A percentile compares a stretch with the other conserved stretches of the same genome.
These are phyloP conservation scores for Chionis minor DNA, from an alignment of 2,113 vertebrate species.

Conservation along the genomic window DNA sequence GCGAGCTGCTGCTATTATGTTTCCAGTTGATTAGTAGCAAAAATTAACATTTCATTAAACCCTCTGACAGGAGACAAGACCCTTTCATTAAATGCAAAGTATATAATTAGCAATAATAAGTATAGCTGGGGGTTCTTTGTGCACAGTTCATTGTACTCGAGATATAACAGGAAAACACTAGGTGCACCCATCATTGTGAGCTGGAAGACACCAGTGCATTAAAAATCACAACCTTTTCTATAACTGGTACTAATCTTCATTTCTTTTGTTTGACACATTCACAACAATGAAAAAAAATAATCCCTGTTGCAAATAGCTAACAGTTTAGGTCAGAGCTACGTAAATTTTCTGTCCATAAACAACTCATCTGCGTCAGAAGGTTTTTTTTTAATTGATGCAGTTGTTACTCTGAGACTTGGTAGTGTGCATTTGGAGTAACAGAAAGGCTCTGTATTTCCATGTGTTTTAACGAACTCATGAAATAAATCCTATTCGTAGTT, in stretches of 20 bases:
- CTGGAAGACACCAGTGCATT: background rate
- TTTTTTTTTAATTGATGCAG: background rate
- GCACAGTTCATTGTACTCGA: background rate
- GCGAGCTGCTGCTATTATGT: background rate
- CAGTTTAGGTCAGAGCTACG: background rate
- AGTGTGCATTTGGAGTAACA: background rate
- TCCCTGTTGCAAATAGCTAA: background rate
- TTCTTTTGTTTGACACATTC: background rate
- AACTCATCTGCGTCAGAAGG: background rate
- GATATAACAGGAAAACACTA: background rate
- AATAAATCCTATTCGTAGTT: background rate
- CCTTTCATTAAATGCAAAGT: conserved; percentile 18
- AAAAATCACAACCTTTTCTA: background rate
- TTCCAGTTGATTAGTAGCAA: conserved; percentile 43
- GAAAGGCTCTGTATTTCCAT: background rate
- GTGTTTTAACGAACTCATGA: background rate
- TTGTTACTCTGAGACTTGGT: background rate
- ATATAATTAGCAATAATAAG: conserved; percentile 16
- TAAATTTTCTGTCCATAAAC: background rate
- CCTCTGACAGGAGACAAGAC: conserved; percentile 5
- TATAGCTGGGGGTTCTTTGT: conserved; percentile 6
- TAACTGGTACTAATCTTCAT: background rate
- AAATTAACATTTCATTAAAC: conserved; percentile 42
- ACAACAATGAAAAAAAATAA: background rate
- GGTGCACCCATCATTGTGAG: background rate